These are phyloP conservation scores for Characodon lateralis DNA, from an alignment of 2,797 vertebrate species.

Conservation along the genomic window DNA sequence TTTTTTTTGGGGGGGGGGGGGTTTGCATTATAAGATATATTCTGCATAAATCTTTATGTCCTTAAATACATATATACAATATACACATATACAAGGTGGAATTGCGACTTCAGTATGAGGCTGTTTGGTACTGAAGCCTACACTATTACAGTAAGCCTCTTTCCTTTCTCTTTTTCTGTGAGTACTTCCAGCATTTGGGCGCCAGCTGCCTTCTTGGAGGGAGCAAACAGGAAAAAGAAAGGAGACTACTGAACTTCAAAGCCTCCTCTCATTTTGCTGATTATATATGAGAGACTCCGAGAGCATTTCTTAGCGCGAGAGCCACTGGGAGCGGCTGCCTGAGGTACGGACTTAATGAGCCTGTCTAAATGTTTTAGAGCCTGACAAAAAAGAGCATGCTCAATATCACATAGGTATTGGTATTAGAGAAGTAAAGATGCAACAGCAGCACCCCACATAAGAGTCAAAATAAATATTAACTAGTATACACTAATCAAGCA, in stretches of 20 bases:
- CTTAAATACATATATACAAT: no score
- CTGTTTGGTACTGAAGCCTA: neutral
- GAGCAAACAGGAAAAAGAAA: slow-evolving; percentile 47
- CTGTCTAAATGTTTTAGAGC: slow-evolving; percentile 71
- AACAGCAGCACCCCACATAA: neutral
- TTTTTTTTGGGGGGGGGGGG: no score
- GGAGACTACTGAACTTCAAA: slow-evolving; percentile 73
- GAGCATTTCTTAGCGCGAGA: slow-evolving; percentile 65
- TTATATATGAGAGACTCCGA: slow-evolving; percentile 60
- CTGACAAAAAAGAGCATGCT: slow-evolving; percentile 58
- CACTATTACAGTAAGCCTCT: slow-evolving; percentile 43
- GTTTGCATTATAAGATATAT: no score
- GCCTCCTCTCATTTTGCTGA: slow-evolving; percentile 70
- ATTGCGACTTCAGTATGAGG: no score
- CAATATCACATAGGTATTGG: slow-evolving; percentile 38
- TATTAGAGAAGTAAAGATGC: slow-evolving; percentile 38
- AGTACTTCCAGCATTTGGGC: slow-evolving; percentile 42
- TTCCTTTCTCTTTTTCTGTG: slow-evolving; percentile 43
- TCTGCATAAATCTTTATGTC: no score
- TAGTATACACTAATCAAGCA: neutral
- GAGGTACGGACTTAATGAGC: slow-evolving; percentile 75
- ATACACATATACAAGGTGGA: no score
- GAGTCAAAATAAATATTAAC: neutral
- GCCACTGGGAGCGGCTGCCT: slow-evolving; percentile 68
- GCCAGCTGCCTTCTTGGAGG: slow-evolving; percentile 59